Evolutionary conservation across 2,797 vertebrate species (phyloP), one percentile per base, ranked within the genome.

Genomic region (Coranthus polyacanthus): DNA sequence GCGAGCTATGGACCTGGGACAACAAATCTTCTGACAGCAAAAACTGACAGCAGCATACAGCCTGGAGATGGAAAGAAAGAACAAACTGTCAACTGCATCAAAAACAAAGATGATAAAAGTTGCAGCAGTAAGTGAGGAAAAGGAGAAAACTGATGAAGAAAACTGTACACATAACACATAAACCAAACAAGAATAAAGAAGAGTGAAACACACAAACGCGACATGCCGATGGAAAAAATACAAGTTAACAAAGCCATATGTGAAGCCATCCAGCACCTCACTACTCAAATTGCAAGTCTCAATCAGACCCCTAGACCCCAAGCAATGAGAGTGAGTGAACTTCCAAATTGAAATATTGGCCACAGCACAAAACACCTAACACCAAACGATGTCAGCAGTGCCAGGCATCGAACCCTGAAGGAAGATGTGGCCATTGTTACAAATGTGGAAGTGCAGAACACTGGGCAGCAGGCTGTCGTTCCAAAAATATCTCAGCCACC

Each of bases 31-130:
- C 8, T n/a, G n/a, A n/a, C n/a, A n/a, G n/a, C n/a, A n/a, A 8
- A 58, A 36, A 17, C 37, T 59, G 13, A 57, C 38, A 7, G 39
- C 53, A 12, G 38, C 38, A 11, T 56, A 56, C 11, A 56, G 18
- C 8, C 43, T 37, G 12, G 56, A 59, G n/a, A 36, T 46, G 29
- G 42, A 59, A 34, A 59, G 56, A 12, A 46, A 34, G 29, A 45
- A 29, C 18, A 60, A 22, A 8, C 7, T 47, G 22, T 29, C 13
- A 49, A 9, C 6, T 5, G 4, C 22, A 16, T 12, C 34, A 24
- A 55, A 52, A 45, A 3, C 52, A 13, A 46, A 9, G 3, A 39
- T 22, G 3, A 5, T 39, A 1, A 62, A 29, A 39, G 42, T 70
- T 1, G 36, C 18, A 12, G 68, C 5, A 17, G 12, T 2, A 55